Evolutionary conservation across 2,888 invertebrate genomes (phyloP), one percentile per base, ranked within the genome.

Genomic region (Neoitamus cyanurus): DNA sequence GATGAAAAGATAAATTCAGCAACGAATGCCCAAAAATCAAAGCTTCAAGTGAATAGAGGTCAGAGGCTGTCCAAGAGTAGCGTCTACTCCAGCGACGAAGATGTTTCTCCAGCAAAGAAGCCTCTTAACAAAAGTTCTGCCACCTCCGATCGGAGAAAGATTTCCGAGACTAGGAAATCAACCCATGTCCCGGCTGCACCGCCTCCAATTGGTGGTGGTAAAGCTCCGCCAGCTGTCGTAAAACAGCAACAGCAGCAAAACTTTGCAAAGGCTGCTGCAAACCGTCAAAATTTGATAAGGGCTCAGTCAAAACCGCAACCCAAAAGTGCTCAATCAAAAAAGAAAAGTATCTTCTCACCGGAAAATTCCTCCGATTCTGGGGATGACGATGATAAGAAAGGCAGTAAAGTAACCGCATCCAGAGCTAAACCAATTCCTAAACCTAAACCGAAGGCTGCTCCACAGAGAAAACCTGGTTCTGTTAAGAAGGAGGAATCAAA

Each of bases 301-400:
- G 3, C 77, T 2, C 84, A 75, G 30, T 9, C 37, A 20, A 84
- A 84, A 42, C 20, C 77, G 9, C 75, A 58, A 30, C 48, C 48
- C 11, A 25, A 36, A n/a, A 20, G 25, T 20, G 68, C 75, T 9
- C 83, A 78, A 36, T 84, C 84, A 25, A 95, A 95, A 88, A 95
- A 95, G 89, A 96, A 95, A 89, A 95, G 96, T 88, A 96, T 96
- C 88, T 96, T 96, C 88, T 96, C 96, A 83, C 96, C 96, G 0
- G 96, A 95, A 87, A 96, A 96, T 87, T 94, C 94, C 86, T 94
- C 94, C n/a, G 94, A 94, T 88, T 94, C 94, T 77, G 88, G 92
- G 0, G 92, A 93, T 88, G 90, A 92, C 68, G 91, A 91, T 85
- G 86, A 83, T 30, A 88, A 88, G n/a, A 87, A 90, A 87, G 89